A percentile compares a stretch with the other conserved stretches of the same genome.
Evolutionary conservation across 1,140 invertebrate species (phyloP).

Genomic region (Drosophila ananassae): DNA sequence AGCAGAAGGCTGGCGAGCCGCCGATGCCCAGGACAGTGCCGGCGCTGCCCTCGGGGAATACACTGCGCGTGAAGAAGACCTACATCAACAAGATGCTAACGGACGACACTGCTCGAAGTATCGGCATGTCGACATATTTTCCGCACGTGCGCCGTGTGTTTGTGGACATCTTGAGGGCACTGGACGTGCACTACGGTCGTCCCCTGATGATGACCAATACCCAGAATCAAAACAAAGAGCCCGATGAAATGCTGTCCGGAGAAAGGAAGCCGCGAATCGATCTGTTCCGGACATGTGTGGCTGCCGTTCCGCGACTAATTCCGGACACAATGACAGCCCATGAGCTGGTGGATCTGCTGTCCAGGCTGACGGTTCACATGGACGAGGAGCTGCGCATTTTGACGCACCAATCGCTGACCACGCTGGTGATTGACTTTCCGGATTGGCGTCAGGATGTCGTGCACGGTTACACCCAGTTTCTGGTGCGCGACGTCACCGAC

Average conservation of each 20-base stretch:
- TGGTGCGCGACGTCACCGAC: slow-evolving; percentile 96
- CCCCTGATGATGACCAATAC: slow-evolving; percentile 98
- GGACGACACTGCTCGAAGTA: slow-evolving; percentile 96
- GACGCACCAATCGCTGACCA: slow-evolving; percentile 98
- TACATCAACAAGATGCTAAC: slow-evolving; percentile 98
- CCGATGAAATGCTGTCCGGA: slow-evolving; percentile 97
- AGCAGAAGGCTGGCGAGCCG: slow-evolving; percentile 99
- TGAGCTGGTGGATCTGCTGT: slow-evolving; percentile 96
- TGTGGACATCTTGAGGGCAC: slow-evolving; percentile 96
- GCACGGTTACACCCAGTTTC: slow-evolving; percentile 96
- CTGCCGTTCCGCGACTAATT: slow-evolving; percentile 98
- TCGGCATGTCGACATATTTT: slow-evolving; percentile 98
- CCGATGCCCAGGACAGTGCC: slow-evolving; percentile 98
- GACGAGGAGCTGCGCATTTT: slow-evolving; percentile 95
- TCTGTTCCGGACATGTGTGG: slow-evolving; percentile 98
- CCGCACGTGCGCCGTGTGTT: slow-evolving; percentile 97
- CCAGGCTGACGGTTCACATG: slow-evolving; percentile 96
- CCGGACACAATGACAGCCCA: slow-evolving; percentile 97
- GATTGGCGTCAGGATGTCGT: slow-evolving; percentile 99
- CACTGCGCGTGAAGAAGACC: slow-evolving; percentile 97
- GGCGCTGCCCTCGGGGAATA: slow-evolving; percentile 96
- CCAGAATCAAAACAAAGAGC: slow-evolving; percentile 98
- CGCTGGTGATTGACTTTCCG: slow-evolving; percentile 97
- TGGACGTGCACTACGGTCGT: slow-evolving; percentile 98
- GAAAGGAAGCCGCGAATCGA: slow-evolving; percentile 99